phyloP scores from a whole-genome alignment of 92 coral and sea anemone genomes.

The Diadumene lineata region DNA sequence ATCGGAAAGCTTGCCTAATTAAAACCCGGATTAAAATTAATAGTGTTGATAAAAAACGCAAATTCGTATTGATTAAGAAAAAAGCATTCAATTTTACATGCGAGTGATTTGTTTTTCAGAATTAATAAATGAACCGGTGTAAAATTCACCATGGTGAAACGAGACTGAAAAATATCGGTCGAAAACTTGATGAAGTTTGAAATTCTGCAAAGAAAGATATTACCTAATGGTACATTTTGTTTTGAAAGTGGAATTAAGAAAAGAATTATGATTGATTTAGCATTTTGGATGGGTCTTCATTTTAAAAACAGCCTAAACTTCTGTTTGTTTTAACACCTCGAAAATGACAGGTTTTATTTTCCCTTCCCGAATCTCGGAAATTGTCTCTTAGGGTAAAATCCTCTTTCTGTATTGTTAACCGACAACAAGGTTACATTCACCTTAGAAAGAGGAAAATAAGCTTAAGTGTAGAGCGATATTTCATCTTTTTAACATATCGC shows the following conservation, averaged over 20 bases:
- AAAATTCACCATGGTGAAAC: background rate
- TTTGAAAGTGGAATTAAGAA: background rate
- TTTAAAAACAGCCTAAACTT: background rate
- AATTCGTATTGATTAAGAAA: background rate
- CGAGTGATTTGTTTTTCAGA: background rate
- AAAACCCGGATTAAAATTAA: background rate
- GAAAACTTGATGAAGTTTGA: background rate
- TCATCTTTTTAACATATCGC: background rate
- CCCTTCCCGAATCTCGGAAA: background rate
- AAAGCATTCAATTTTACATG: background rate
- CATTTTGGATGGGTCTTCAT: background rate
- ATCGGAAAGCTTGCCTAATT: background rate
- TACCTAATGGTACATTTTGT: too few species aligned
- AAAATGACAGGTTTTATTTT: background rate
- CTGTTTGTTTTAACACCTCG: conserved; percentile 2
- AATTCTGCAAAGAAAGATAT: too few species aligned
- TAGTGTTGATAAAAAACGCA: background rate
- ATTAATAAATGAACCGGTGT: background rate
- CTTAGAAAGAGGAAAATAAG: background rate
- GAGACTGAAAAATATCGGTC: background rate
- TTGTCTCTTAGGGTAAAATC: background rate
- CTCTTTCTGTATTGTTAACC: background rate
- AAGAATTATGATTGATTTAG: background rate
- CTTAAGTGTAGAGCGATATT: background rate
- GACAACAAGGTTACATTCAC: background rate